phyloP scores from a whole-genome alignment of 2,113 vertebrate species.

The Lipophrys pholis region DNA sequence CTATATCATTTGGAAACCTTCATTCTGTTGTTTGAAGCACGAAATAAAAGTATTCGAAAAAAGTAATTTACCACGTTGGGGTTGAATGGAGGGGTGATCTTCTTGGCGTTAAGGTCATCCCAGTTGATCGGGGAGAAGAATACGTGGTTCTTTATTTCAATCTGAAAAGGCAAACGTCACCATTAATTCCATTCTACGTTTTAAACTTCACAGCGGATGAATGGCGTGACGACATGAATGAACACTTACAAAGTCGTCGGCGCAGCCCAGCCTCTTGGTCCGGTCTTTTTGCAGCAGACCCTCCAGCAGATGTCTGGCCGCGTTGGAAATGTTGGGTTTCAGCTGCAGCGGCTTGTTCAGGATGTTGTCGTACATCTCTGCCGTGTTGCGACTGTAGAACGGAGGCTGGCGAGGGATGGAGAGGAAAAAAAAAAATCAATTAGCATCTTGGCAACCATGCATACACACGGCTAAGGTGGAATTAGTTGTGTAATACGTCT shows the following conservation, averaged over 20 bases:
- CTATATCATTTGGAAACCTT: too few species aligned
- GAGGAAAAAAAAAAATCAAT: not conserved
- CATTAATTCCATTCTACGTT: not conserved
- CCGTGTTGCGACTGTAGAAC: conserved; percentile 98
- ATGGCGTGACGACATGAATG: not conserved
- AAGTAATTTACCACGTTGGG: conserved; percentile 93
- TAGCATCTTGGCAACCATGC: not conserved
- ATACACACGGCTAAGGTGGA: too few species aligned
- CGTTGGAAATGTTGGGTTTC: conserved; percentile 98
- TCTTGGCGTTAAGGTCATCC: conserved; percentile 99
- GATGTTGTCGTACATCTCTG: conserved; percentile 99
- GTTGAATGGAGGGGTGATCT: conserved; percentile 98
- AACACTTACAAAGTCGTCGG: conserved; percentile 95
- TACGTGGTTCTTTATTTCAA: conserved; percentile 97
- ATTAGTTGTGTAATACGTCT: too few species aligned
- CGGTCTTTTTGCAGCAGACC: conserved; percentile 96
- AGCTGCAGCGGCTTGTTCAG: conserved; percentile 98
- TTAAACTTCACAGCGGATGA: not conserved
- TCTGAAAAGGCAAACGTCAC: conserved; percentile 81
- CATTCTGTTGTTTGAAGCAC: too few species aligned
- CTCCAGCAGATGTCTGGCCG: conserved; percentile 94
- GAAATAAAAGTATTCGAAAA: conserved; percentile 16
- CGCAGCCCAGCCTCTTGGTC: conserved; percentile 93
- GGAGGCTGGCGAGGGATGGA: conserved; percentile 86
- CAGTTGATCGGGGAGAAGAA: conserved; percentile 99